phyloP scores from a whole-genome alignment of 2,888 invertebrate species.

The Ornithoptera priamus region DNA sequence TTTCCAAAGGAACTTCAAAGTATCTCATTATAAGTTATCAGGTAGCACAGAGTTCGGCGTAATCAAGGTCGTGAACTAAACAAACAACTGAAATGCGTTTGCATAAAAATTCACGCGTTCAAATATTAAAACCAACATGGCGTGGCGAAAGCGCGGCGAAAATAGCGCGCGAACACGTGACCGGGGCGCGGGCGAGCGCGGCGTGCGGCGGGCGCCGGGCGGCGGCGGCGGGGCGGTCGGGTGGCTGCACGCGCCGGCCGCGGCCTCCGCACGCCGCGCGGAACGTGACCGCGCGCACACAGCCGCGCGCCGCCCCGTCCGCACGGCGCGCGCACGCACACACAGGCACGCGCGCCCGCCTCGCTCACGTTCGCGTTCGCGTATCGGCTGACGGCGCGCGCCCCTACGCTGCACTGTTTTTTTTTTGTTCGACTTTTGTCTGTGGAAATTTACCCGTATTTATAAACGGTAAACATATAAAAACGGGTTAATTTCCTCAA shows the following conservation, averaged over 20 bases:
- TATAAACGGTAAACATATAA: not conserved
- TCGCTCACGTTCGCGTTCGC: constrained; percentile 51
- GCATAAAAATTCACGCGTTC: constrained; percentile 24
- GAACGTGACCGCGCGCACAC: constrained; percentile 64
- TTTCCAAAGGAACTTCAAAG: not conserved
- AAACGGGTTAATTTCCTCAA: not conserved
- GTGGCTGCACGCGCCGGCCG: constrained; percentile 48
- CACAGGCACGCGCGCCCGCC: constrained; percentile 45
- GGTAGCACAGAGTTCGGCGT: not conserved
- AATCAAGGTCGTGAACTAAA: not conserved
- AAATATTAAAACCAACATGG: constrained; percentile 41
- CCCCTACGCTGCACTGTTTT: constrained; percentile 30
- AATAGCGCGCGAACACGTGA: constrained; percentile 46
- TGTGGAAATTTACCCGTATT: constrained; percentile 29
- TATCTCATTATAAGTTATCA: not conserved
- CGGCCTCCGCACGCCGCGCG: constrained; percentile 66
- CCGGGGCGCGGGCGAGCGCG: constrained; percentile 53
- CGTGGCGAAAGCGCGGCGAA: constrained; percentile 57
- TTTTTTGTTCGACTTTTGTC: constrained; percentile 17
- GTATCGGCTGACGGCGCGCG: constrained; percentile 45
- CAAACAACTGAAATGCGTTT: constrained; percentile 14
- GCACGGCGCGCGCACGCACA: constrained; percentile 41
- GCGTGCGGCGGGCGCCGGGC: constrained; percentile 31
- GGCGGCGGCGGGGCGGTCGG: constrained; percentile 37
- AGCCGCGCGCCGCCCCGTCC: constrained; percentile 1